Percentiles rank a stretch among this genome's conserved stretches.
Conservation (phyloP, 2,888 invertebrate species). For the Drosophila austrosaltans region DNA sequence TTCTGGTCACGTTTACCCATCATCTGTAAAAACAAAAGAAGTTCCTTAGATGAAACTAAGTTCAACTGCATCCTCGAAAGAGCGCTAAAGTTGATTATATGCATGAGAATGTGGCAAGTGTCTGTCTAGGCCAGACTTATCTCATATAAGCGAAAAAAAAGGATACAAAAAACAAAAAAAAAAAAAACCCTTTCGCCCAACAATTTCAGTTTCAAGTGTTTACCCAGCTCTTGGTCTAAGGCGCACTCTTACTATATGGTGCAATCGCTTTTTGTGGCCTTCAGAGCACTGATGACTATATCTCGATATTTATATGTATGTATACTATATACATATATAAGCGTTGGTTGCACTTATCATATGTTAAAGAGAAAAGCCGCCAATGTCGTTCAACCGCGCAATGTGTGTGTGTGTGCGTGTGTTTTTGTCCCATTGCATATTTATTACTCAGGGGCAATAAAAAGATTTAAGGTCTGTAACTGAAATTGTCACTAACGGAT, state of each 20-base stretch:
- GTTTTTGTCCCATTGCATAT: constrained; percentile 1
- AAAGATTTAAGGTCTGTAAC: neutral
- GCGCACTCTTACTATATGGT: neutral
- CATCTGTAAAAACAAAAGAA: neutral
- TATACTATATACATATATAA: neutral
- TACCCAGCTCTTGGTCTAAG: constrained; percentile 45
- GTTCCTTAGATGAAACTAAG: neutral
- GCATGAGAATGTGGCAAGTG: constrained; percentile 20
- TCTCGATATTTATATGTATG: neutral
- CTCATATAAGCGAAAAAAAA: constrained; percentile 10
- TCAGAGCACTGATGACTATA: neutral
- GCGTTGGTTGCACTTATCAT: constrained; percentile 12
- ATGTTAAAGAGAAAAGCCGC: constrained; percentile 1
- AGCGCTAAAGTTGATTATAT: constrained; percentile 11
- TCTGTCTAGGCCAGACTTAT: constrained; percentile 31
- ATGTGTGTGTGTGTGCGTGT: neutral
- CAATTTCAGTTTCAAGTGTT: constrained; percentile 46
- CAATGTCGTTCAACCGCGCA: neutral
- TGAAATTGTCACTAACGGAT: constrained; percentile 16
- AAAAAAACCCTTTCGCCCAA: neutral
- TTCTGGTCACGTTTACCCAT: constrained; percentile 5
- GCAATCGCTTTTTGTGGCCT: constrained; percentile 9
- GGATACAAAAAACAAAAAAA: neutral
- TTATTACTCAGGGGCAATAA: constrained; percentile 10
- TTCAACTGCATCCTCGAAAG: constrained; percentile 8